Conservation (phyloP, 2,113 vertebrate genomes). For the Tragelaphus buxtoni region DNA sequence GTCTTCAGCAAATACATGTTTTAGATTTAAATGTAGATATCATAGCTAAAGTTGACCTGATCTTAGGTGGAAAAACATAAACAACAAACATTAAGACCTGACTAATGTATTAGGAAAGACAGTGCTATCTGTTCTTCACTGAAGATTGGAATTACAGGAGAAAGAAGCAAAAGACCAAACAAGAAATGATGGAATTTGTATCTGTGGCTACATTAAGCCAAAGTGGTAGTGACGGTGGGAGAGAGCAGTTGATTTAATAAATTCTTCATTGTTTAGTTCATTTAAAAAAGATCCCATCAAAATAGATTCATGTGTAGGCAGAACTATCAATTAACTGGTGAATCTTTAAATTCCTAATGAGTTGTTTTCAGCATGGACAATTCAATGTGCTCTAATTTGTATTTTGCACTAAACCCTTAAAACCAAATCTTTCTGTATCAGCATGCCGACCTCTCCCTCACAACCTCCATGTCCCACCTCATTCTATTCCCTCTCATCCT, state of each 20-base stretch:
- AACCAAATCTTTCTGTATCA: background rate
- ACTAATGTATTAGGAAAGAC: background rate
- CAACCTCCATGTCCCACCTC: rapidly evolving
- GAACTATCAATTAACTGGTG: background rate
- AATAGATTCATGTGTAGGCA: background rate
- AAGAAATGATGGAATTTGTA: background rate
- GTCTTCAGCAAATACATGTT: background rate
- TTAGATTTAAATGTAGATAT: background rate
- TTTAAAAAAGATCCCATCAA: background rate
- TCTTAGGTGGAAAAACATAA: background rate
- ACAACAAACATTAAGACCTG: background rate
- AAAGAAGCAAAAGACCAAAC: background rate
- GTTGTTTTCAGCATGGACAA: background rate
- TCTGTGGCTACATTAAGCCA: background rate
- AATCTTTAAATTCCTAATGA: background rate
- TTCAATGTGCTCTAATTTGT: background rate
- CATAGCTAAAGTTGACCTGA: background rate
- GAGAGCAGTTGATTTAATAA: background rate
- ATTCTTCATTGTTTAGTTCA: background rate
- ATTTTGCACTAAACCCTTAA: background rate
- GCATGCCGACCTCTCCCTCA: background rate
- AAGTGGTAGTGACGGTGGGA: background rate
- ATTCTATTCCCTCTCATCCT: background rate
- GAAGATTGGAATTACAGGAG: background rate
- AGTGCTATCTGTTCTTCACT: background rate